Evolutionary conservation across 2,888 invertebrate species (phyloP).

Genomic region (Aphrophora alni): DNA sequence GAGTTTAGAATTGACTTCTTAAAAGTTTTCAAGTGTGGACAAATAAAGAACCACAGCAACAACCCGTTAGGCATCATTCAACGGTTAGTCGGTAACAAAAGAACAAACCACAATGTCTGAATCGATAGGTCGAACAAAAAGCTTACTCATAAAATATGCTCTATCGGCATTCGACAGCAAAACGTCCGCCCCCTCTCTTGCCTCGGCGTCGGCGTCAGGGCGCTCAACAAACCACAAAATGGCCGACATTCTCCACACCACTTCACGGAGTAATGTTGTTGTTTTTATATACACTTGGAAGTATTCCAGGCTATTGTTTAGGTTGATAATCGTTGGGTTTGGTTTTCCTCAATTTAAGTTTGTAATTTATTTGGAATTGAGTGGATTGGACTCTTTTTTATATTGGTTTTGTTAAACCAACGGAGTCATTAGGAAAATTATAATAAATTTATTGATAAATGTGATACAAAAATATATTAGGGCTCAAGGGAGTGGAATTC

Average conservation of each 20-base stretch:
- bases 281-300: background rate
- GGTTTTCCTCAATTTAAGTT: too few relatives aligned
- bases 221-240: background rate
- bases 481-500: too few relatives aligned
- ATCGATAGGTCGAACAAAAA: background rate
- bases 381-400: too few relatives aligned
- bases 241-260: background rate
- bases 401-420: too few relatives aligned
- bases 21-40: too few relatives aligned
- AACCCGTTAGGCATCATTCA: background rate
- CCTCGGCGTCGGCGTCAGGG: background rate
- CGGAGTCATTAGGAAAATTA: too few relatives aligned
- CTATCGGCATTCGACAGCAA: background rate
- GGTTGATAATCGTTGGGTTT: too few relatives aligned
- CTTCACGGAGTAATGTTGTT: background rate
- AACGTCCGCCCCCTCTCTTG: background rate
- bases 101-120: conserved; percentile 11
- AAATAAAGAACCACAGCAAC: background rate
- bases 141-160: background rate
- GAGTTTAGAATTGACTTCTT: too few relatives aligned
- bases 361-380: too few relatives aligned
- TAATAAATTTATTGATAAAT: too few relatives aligned
- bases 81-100: background rate
- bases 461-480: too few relatives aligned
- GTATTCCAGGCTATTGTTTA: background rate